phyloP scores from a whole-genome alignment of 2,888 invertebrate genomes.

The Bedellia somnulentella region DNA sequence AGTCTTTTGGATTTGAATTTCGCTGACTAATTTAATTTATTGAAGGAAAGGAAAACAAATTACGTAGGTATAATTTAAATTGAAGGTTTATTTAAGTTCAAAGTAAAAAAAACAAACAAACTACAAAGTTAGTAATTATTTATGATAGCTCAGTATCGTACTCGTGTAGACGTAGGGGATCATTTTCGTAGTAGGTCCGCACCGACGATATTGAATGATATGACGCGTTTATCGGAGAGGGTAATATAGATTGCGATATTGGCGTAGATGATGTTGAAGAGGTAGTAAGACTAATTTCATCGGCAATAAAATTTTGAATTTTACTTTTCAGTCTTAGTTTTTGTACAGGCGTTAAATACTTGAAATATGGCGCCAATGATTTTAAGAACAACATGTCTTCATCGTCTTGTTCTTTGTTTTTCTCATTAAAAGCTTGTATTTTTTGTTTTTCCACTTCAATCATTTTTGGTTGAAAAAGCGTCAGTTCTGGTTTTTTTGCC shows the following conservation, averaged over 20 bases:
- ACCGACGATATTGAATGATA: constrained; percentile 9
- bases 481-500: constrained; percentile 1
- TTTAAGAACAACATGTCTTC: constrained; percentile 1
- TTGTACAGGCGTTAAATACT: constrained; percentile 8
- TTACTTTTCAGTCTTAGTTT: constrained; percentile 8
- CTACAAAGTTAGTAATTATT: constrained; percentile 9
- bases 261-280: constrained; percentile 7
- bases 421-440: neutral
- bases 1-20: constrained; percentile 9
- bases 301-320: constrained; percentile 8
- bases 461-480: too few species aligned
- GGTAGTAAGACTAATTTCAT: constrained; percentile 8
- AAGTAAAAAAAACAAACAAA: constrained; percentile 9
- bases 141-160: constrained; percentile 9
- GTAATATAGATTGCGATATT: constrained; percentile 8
- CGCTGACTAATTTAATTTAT: constrained; percentile 10
- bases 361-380: constrained; percentile 1
- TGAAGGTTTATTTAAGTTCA: constrained; percentile 9
- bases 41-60: constrained; percentile 9
- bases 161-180: constrained; percentile 7
- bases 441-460: neutral
- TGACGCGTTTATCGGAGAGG: constrained; percentile 8
- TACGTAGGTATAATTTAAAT: too few species aligned
- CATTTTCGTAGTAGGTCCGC: constrained; percentile 6
- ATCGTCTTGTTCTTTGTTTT: constrained; percentile 2